Evolutionary conservation across 2,797 vertebrate genomes (phyloP).

Genomic region (Intellagama lesueurii): DNA sequence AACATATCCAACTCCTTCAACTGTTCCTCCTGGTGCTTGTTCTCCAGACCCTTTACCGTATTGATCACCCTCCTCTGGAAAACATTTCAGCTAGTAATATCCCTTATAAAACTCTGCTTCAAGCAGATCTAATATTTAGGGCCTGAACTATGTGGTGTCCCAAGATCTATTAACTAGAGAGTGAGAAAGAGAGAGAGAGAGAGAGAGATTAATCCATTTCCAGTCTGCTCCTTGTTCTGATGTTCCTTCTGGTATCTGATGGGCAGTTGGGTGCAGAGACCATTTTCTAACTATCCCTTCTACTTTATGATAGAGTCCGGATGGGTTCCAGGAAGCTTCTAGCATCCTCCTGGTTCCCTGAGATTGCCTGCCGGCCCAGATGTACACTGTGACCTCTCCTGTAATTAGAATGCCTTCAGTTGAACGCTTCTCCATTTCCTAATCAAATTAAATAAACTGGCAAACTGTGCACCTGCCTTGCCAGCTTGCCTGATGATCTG

Average conservation of each 20-base stretch:
- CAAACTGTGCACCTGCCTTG: slow-evolving; percentile 47
- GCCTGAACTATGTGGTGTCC: background rate
- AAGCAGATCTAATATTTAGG: background rate
- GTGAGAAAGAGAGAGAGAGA: background rate
- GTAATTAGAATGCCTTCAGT: slow-evolving; percentile 72
- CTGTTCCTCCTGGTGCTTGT: too few species aligned
- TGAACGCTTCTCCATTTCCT: slow-evolving; percentile 70
- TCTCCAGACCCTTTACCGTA: too few species aligned
- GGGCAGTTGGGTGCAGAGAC: background rate
- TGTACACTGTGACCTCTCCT: slow-evolving; percentile 56
- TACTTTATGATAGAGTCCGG: accelerated
- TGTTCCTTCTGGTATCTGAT: background rate
- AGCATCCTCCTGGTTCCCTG: background rate
- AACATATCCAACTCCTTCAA: too few species aligned
- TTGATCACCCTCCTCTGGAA: too few species aligned
- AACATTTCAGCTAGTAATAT: too few species aligned
- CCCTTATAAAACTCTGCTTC: too few species aligned
- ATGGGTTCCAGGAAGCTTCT: slow-evolving; percentile 21
- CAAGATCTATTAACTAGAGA: background rate
- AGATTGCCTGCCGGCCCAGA: slow-evolving; percentile 45
- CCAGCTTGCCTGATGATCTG: slow-evolving; percentile 59
- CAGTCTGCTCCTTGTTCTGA: background rate
- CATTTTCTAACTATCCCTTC: background rate
- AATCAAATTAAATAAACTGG: slow-evolving; percentile 71
- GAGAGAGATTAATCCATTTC: too few species aligned